These are phyloP conservation scores for Brachionus manjavacas DNA, from an alignment of 1,140 invertebrate genomes.

Conservation along the genomic window DNA sequence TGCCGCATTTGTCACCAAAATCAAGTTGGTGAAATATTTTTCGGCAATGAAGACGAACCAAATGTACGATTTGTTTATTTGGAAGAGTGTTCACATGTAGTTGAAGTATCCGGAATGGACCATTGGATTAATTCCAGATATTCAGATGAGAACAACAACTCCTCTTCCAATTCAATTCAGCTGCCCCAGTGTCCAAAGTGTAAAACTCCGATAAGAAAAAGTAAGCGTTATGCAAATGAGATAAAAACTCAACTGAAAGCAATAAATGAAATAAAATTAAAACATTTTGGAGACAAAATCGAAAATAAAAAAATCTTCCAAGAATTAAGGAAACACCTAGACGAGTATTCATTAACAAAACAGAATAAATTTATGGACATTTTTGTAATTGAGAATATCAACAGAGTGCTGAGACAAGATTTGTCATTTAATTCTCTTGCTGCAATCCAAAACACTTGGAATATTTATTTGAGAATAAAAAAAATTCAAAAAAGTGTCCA, in stretches of 20 bases:
- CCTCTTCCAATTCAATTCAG: slow-evolving; percentile 53
- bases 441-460: neutral
- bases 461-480: neutral
- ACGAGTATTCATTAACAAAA: too few species aligned
- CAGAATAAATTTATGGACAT: neutral
- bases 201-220: slow-evolving; percentile 63
- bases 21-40: slow-evolving; percentile 60
- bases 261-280: slow-evolving; percentile 23
- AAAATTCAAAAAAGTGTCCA: neutral
- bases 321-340: neutral
- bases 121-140: slow-evolving; percentile 54
- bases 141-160: slow-evolving; percentile 44
- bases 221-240: slow-evolving; percentile 48
- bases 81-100: slow-evolving; percentile 64
- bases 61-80: slow-evolving; percentile 60
- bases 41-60: slow-evolving; percentile 55
- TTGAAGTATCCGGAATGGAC: slow-evolving; percentile 63
- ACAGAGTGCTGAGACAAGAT: neutral
- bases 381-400: neutral
- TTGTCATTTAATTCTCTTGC: slow-evolving; percentile 12
- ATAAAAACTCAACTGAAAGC: slow-evolving; percentile 17
- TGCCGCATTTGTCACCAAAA: slow-evolving; percentile 29
- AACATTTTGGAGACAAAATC: neutral
- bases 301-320: neutral
- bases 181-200: slow-evolving; percentile 65